Percentiles rank a stretch among this genome's conserved stretches.
Conservation (phyloP, 1,140 invertebrate genomes). For the Sarcophaga peregrina region DNA sequence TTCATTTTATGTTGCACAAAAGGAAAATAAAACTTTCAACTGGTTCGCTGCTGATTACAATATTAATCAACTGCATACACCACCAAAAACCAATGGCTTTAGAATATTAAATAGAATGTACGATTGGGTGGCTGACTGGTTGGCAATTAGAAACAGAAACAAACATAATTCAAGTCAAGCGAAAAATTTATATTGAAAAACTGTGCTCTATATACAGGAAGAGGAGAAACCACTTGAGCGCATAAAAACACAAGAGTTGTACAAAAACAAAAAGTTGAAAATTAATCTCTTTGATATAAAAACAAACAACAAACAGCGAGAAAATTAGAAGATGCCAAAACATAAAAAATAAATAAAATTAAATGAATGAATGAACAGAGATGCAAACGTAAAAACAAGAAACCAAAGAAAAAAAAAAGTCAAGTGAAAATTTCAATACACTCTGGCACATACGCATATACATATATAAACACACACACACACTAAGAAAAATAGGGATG, state of each 20-base stretch:
- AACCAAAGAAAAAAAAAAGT: neutral
- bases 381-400: neutral
- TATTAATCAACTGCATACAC: too few relatives aligned
- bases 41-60: too few relatives aligned
- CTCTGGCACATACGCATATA: neutral
- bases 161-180: too few relatives aligned
- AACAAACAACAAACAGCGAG: neutral
- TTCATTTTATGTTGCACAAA: too few relatives aligned
- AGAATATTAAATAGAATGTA: neutral
- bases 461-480: conserved; percentile 3
- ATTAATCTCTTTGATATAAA: neutral
- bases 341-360: neutral
- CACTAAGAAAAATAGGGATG: neutral
- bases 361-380: neutral
- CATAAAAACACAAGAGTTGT: neutral
- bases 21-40: too few relatives aligned
- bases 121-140: too few relatives aligned
- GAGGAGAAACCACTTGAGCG: conserved; percentile 17
- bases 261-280: conserved; percentile 4
- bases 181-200: too few relatives aligned
- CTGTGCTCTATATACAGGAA: neutral
- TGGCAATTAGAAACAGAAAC: too few relatives aligned
- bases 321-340: neutral
- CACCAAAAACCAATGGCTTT: neutral
- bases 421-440: neutral